Evolutionary conservation across 1,140 invertebrate species (phyloP).

Genomic region (Camponotus vicinus): DNA sequence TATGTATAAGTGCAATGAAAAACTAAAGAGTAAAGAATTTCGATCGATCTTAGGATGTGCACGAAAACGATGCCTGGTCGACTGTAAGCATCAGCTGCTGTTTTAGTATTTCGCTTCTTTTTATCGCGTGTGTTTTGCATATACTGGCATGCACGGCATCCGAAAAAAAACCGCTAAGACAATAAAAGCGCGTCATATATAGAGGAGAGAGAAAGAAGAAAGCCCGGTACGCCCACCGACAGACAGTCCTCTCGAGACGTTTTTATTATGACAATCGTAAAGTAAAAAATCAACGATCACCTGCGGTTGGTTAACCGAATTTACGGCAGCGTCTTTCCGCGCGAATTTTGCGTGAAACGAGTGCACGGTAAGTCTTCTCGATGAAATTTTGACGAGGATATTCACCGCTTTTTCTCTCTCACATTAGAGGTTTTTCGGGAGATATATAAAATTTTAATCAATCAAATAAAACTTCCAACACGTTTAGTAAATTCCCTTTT

Average conservation of each 20-base stretch:
- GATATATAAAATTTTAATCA: slow-evolving; percentile 20
- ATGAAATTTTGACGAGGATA: slow-evolving; percentile 29
- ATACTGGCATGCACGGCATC: slow-evolving; percentile 2
- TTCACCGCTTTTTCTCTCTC: not conserved
- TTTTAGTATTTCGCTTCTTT: slow-evolving; percentile 27
- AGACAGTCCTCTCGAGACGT: slow-evolving; percentile 45
- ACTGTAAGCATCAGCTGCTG: slow-evolving; percentile 47
- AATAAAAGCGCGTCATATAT: slow-evolving; percentile 36
- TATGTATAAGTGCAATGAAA: not conserved
- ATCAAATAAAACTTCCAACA: not conserved
- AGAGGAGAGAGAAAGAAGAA: not conserved
- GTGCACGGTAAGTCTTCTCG: not conserved
- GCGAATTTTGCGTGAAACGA: not conserved
- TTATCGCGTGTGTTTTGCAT: slow-evolving; percentile 45
- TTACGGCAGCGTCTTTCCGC: slow-evolving; percentile 52
- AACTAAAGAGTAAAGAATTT: not conserved
- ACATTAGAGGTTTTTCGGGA: not conserved
- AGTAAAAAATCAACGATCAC: slow-evolving; percentile 63
- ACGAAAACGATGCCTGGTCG: slow-evolving; percentile 7
- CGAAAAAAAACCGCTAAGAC: slow-evolving; percentile 44
- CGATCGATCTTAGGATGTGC: not conserved
- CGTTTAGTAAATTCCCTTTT: slow-evolving; percentile 21
- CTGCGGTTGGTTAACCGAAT: slow-evolving; percentile 61
- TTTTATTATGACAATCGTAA: slow-evolving; percentile 74
- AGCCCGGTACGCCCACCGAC: slow-evolving; percentile 31